Evolutionary conservation across 2,888 invertebrate species (phyloP), one percentile per base, ranked within the genome.

Genomic region (Nemapogon koenigi): DNA sequence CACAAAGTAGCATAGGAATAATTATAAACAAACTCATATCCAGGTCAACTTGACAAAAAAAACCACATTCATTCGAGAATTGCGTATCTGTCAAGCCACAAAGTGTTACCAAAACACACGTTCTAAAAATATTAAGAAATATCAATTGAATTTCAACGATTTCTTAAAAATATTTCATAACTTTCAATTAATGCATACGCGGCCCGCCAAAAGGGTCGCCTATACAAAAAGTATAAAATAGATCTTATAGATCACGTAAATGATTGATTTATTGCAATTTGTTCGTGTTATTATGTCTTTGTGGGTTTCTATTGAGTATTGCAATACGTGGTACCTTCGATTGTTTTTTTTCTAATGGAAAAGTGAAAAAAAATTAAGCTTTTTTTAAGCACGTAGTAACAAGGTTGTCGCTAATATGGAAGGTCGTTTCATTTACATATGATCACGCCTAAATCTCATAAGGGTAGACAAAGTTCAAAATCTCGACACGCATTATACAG

Each of bases 191-290:
- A 33, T 33, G 18, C 18, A 33, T 33, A 33, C 18, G 33, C n/a
- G 19, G 15, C 33, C 18, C 33, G 19, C 33, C 19, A 19, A 31
- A 16, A 16, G 16, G 16, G 31, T 31, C 16, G 31, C 17, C 31
- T 18, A 13, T 18, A 33, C 13, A 33, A 38, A 33, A 36, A 36
- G 18, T 28, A 16, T 28, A 27, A 11, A 37, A 28, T 31, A 31
- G 31, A 32, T 31, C 33, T 14, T 33, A 27, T 33, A 27, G 39
- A 39, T 59, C 62, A 63, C 64, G 69, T 72, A 72, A 73, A 75
- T 69, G 63, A 64, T 55, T 57, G 62, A 71, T 71, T 73, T 68
- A 57, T 53, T 73, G 70, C 75, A 75, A 70, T 62, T 61, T 59
- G 37, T 38, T 39, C 26, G 53, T 53, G 62, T 66, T 59, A 62